phyloP scores from a whole-genome alignment of 2,888 invertebrate genomes.

The Drosophila anceps region DNA sequence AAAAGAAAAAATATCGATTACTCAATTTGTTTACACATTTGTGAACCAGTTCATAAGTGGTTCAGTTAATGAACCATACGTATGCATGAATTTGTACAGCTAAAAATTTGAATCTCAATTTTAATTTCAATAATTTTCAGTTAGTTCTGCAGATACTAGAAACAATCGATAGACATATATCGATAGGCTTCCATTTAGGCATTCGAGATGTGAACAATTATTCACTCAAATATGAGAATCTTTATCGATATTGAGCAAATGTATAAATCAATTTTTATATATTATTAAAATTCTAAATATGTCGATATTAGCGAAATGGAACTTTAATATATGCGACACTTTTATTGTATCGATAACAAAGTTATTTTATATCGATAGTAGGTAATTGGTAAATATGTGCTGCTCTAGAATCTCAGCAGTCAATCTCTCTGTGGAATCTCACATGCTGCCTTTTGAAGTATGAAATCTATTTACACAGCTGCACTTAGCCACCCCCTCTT shows the following conservation, averaged over 20 bases:
- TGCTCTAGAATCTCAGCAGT: neutral
- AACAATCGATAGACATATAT: neutral
- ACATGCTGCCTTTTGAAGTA: neutral
- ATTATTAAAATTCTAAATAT: too few species aligned
- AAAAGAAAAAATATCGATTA: neutral
- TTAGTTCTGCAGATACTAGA: too few species aligned
- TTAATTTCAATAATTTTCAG: too few species aligned
- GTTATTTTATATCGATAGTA: neutral
- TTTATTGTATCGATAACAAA: neutral
- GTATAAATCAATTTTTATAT: too few species aligned
- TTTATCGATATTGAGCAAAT: neutral
- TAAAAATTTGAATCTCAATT: too few species aligned
- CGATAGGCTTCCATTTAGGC: too few species aligned
- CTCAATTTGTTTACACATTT: neutral
- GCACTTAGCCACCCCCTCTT: neutral
- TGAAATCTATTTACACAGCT: neutral
- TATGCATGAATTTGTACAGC: too few species aligned
- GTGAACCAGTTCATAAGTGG: conserved; percentile 15
- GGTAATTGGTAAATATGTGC: neutral
- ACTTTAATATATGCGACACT: too few species aligned
- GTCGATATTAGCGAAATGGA: neutral
- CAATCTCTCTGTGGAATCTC: neutral
- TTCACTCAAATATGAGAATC: too few species aligned
- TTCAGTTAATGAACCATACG: neutral
- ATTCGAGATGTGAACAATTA: too few species aligned